phyloP scores from a whole-genome alignment of 2,888 invertebrate species.

The Cheilosia soror region DNA sequence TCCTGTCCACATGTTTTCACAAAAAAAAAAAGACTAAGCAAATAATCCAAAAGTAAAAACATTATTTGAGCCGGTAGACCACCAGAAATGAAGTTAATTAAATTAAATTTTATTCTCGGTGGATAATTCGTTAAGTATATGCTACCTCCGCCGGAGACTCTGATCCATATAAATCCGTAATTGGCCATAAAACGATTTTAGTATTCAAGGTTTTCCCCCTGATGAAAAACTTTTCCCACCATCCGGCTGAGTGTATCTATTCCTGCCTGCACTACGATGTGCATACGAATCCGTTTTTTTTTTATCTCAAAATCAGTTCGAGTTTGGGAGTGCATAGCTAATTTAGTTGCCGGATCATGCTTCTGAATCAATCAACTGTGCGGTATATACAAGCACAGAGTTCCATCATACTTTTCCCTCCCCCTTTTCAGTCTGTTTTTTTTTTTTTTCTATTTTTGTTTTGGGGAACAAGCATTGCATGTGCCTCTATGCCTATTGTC shows the following conservation, averaged over 20 bases:
- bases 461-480: no score
- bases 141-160: slow-evolving; percentile 19
- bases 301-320: background rate
- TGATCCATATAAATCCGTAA: slow-evolving; percentile 69
- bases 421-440: no score
- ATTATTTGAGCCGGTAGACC: background rate
- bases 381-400: no score
- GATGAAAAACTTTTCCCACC: slow-evolving; percentile 5
- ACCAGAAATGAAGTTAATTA: slow-evolving; percentile 16
- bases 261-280: no score
- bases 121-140: slow-evolving; percentile 49
- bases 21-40: no score
- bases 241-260: background rate
- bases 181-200: slow-evolving; percentile 57
- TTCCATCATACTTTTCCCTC: no score
- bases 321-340: slow-evolving; percentile 9
- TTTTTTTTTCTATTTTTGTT: no score
- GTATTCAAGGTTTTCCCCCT: slow-evolving; percentile 30
- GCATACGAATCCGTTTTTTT: background rate
- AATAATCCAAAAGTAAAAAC: no score
- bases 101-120: slow-evolving; percentile 32
- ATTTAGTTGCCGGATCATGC: slow-evolving; percentile 25
- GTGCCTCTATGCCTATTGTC: no score
- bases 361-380: slow-evolving; percentile 17
- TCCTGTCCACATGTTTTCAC: no score